phyloP scores from a whole-genome alignment of 2,888 invertebrate genomes.

The Mythimna ferrago region DNA sequence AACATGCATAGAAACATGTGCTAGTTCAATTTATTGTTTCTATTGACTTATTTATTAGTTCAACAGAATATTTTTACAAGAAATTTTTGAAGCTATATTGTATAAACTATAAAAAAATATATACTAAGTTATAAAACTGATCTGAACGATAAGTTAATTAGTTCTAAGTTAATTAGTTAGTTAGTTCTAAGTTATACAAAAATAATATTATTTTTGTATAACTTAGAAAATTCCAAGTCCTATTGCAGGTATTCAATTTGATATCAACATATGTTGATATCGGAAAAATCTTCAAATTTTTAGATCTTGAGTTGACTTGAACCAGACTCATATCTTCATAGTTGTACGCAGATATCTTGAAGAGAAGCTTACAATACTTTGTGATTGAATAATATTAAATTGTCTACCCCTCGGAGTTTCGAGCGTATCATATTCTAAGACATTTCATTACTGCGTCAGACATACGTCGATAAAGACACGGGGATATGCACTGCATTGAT shows the following conservation, averaged over 20 bases:
- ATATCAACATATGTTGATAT: background rate
- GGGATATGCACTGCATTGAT: slow-evolving; percentile 26
- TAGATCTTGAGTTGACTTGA: background rate
- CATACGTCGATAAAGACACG: slow-evolving; percentile 19
- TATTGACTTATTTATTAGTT: background rate
- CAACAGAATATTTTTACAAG: background rate
- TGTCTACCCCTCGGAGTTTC: slow-evolving; percentile 24
- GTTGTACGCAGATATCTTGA: background rate
- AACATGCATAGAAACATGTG: too few species aligned
- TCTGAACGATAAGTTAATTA: too few species aligned
- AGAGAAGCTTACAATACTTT: slow-evolving; percentile 19
- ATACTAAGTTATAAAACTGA: background rate
- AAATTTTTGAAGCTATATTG: background rate
- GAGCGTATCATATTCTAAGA: slow-evolving; percentile 26
- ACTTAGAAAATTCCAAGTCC: too few species aligned
- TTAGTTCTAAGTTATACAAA: too few species aligned
- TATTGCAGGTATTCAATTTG: too few species aligned
- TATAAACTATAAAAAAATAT: too few species aligned
- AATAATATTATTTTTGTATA: too few species aligned
- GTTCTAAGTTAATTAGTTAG: too few species aligned
- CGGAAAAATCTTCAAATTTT: background rate
- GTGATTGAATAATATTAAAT: slow-evolving; percentile 44
- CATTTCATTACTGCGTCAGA: slow-evolving; percentile 55
- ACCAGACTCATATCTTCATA: background rate
- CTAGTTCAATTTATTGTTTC: background rate